Conservation (phyloP, 2,113 vertebrate genomes). For the Phrynocephalus versicolor region DNA sequence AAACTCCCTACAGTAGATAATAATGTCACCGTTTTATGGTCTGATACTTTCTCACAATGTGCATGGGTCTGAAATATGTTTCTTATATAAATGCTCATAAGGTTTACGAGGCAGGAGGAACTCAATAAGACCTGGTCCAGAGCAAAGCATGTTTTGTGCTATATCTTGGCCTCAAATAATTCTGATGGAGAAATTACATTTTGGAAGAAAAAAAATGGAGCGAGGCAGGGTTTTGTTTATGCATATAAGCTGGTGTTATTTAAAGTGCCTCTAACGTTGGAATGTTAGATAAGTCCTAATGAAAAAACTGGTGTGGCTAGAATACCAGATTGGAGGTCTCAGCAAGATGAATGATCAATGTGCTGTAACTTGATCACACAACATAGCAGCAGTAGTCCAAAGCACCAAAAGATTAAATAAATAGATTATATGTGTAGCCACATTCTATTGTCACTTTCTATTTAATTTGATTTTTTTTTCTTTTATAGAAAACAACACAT, state of each 20-base stretch:
- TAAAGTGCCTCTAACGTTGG: not conserved
- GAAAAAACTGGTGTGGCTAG: not conserved
- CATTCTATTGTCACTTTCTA: not conserved
- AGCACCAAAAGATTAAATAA: not conserved
- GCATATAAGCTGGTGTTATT: not conserved
- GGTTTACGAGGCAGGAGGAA: conserved; percentile 17
- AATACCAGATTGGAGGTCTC: not conserved
- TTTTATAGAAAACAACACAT: not conserved
- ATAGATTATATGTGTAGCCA: not conserved
- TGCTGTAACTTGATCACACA: not conserved
- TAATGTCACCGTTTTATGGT: conserved; percentile 26
- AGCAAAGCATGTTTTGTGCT: conserved; percentile 5
- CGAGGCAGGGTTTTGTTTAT: not conserved
- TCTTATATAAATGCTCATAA: conserved; percentile 29
- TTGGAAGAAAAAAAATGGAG: conserved; percentile 3
- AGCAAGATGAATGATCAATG: not conserved
- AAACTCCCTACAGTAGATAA: conserved; percentile 1
- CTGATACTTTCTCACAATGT: conserved; percentile 13
- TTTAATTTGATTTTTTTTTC: not conserved
- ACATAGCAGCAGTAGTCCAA: not conserved
- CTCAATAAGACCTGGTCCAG: conserved; percentile 4
- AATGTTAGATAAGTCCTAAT: conserved; percentile 2
- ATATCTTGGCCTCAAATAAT: not conserved
- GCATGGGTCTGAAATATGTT: conserved; percentile 22
- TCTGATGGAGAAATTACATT: conserved; percentile 16